Evolutionary conservation across 2,113 vertebrate genomes (phyloP).

Genomic region (Varanus salvator): DNA sequence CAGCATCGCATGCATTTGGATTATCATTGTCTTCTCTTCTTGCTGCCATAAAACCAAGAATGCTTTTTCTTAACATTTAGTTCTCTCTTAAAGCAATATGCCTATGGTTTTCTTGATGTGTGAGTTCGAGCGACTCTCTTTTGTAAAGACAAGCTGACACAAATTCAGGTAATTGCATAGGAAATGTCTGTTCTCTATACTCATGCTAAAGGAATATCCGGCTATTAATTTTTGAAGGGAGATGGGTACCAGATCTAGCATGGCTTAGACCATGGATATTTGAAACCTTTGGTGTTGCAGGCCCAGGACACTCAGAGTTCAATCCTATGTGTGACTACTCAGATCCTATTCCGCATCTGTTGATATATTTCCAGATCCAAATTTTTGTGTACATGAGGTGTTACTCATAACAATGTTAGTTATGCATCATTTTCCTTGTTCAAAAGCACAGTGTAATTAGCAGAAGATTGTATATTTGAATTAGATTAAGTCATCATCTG

Average conservation of each 20-base stretch:
- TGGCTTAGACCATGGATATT: neutral
- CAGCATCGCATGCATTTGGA: slow-evolving; percentile 8
- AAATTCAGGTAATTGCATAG: neutral
- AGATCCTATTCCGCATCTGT: no score
- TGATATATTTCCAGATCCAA: neutral
- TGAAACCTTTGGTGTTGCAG: neutral
- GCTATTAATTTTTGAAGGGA: neutral
- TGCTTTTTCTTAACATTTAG: neutral
- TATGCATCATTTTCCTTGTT: neutral
- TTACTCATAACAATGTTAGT: neutral
- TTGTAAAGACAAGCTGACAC: neutral
- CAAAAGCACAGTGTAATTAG: neutral
- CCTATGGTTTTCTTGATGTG: fast-evolving
- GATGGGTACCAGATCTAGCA: neutral
- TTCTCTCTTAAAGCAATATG: neutral
- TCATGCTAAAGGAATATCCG: neutral
- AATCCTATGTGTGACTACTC: no score
- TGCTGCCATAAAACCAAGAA: slow-evolving; percentile 24
- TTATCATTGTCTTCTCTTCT: slow-evolving; percentile 1
- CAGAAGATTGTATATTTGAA: neutral
- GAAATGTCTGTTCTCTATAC: neutral
- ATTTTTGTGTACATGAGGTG: neutral
- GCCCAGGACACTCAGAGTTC: neutral
- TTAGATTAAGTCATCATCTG: neutral
- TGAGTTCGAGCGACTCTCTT: neutral